Percentiles rank a stretch among this genome's conserved stretches.
phyloP scores from a whole-genome alignment of 2,113 vertebrate species.

The Illadopsis cleaveri region DNA sequence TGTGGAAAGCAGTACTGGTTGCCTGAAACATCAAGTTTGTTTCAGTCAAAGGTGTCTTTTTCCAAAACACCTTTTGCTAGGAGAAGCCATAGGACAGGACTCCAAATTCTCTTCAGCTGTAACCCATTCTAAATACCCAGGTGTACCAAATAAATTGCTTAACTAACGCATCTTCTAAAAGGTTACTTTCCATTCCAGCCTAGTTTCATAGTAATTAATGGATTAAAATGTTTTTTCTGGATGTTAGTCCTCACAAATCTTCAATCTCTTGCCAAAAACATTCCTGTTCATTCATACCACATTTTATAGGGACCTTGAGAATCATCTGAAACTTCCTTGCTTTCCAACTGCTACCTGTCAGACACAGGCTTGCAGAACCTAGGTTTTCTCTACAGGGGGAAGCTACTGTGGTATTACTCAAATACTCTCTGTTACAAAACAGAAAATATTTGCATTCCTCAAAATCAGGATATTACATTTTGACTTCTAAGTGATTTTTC shows the following conservation, averaged over 20 bases:
- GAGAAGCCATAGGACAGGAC: background rate
- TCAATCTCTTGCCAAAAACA: background rate
- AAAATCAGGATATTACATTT: background rate
- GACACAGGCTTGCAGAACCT: background rate
- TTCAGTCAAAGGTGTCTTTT: background rate
- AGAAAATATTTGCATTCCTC: background rate
- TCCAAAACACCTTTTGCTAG: background rate
- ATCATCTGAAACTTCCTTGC: background rate
- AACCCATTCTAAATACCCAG: background rate
- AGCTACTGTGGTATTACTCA: background rate
- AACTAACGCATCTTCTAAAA: background rate
- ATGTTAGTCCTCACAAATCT: background rate
- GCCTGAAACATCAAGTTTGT: background rate
- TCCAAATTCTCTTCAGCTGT: background rate
- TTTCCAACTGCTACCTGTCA: background rate
- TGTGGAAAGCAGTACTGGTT: background rate
- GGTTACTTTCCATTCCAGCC: background rate
- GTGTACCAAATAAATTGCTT: background rate
- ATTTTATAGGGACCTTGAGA: background rate
- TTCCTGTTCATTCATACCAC: background rate
- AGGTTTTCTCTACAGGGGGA: background rate
- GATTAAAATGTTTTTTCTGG: background rate
- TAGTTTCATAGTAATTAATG: conserved; percentile 34
- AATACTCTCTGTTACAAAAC: background rate
- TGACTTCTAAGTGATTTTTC: background rate